phyloP scores from a whole-genome alignment of 2,888 invertebrate species.

The Lobophora halterata region DNA sequence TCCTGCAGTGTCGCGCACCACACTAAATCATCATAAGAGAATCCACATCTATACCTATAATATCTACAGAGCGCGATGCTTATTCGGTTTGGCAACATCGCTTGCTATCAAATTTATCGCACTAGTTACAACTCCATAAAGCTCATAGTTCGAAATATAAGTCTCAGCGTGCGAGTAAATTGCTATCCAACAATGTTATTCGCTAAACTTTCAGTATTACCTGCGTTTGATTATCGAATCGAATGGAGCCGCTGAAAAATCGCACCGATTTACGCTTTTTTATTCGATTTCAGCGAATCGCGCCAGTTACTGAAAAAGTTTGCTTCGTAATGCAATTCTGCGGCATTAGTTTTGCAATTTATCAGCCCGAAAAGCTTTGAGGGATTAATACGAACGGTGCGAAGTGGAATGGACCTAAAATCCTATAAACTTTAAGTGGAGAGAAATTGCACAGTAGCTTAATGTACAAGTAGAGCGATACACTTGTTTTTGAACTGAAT shows the following conservation, averaged over 20 bases:
- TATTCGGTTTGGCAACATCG: slow-evolving; percentile 54
- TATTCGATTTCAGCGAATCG: slow-evolving; percentile 61
- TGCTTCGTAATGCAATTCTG: slow-evolving; percentile 76
- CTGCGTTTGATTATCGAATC: slow-evolving; percentile 61
- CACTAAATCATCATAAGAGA: slow-evolving; percentile 80
- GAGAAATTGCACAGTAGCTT: slow-evolving; percentile 39
- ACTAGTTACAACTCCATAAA: slow-evolving; percentile 27
- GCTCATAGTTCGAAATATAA: slow-evolving; percentile 36
- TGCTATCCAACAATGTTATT: slow-evolving; percentile 36
- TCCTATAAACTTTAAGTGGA: slow-evolving; percentile 40
- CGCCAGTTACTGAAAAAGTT: slow-evolving; percentile 75
- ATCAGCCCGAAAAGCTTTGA: slow-evolving; percentile 75
- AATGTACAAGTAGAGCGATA: slow-evolving; percentile 37
- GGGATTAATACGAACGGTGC: slow-evolving; percentile 69
- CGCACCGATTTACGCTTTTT: slow-evolving; percentile 67
- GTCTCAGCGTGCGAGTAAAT: slow-evolving; percentile 37
- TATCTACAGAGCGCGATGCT: slow-evolving; percentile 43
- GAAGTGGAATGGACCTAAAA: slow-evolving; percentile 56
- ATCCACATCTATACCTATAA: slow-evolving; percentile 55
- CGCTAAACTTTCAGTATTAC: slow-evolving; percentile 45
- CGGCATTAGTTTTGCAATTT: slow-evolving; percentile 75
- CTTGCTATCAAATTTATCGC: slow-evolving; percentile 18
- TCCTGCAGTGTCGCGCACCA: slow-evolving; percentile 70
- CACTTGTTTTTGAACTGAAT: slow-evolving; percentile 42
- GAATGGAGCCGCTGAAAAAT: slow-evolving; percentile 57